Evolutionary conservation across 2,888 invertebrate genomes (phyloP), one percentile per base, ranked within the genome.

Genomic region (Amiota mariae): DNA sequence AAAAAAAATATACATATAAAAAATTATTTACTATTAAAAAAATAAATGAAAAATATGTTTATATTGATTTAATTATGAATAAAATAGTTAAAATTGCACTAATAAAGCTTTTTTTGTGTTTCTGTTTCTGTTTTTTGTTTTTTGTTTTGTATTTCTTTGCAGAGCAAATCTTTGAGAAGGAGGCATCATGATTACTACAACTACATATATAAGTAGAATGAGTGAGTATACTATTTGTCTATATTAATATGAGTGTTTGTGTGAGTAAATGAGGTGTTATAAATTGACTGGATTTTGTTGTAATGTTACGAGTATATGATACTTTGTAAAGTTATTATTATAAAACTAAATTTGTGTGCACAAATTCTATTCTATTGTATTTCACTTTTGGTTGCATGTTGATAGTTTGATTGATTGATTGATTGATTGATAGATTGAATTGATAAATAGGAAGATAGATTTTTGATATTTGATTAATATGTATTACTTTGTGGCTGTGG

Each of bases 401-500:
- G 20, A 13, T 18, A 36, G 36, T 36, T 20, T 63, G 61, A 13
- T 63, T n/a, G n/a, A 3, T 36, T 18, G 20, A 8, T 24, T 63
- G 10, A 24, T n/a, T n/a, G n/a, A 1, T 36, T 63, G 24, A 20
- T 61, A 12, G 18, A 20, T 61, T 24, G 24, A 20, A 18, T 54
- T 15, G 51, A 70, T 68, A 57, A n/a, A 8, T 73, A 11, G 51
- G 51, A 64, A 71, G 59, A 61, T 64, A 54, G 18, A 36, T 49
- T 18, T 64, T 61, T 67, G n/a, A n/a, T n/a, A 70, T 70, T 64
- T 76, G 10, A 73, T 73, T 76, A 75, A 73, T 73, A 78, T 64
- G 79, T 78, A 82, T 86, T 87, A 86, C 87, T 86, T 87, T 87
- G 86, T 36, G 36, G 36, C 79, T 87, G 88, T 75, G 95, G 95